Conservation (phyloP, 1,140 invertebrate species). For the Wasmannia auropunctata region DNA sequence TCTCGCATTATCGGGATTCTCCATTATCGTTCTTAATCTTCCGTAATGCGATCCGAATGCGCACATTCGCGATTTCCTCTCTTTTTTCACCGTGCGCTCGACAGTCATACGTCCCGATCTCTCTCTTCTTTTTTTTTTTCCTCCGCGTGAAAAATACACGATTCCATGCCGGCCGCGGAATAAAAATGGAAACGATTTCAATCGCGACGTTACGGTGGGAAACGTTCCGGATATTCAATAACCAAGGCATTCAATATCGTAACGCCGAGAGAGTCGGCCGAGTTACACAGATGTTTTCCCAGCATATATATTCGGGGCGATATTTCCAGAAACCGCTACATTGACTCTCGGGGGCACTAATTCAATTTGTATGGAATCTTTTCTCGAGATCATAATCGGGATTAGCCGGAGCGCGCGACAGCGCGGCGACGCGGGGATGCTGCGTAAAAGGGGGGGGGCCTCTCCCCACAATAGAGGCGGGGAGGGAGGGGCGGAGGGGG, state of each 20-base stretch:
- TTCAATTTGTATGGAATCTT: slow-evolving; percentile 56
- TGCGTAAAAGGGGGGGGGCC: background rate
- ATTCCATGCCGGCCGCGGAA: background rate
- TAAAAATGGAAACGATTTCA: slow-evolving; percentile 32
- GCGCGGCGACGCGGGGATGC: slow-evolving; percentile 14
- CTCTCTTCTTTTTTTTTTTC: background rate
- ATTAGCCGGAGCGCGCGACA: slow-evolving; percentile 35
- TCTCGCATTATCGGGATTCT: slow-evolving; percentile 50
- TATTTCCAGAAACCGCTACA: slow-evolving; percentile 39
- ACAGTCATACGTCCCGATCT: background rate
- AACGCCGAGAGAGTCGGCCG: background rate
- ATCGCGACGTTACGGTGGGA: slow-evolving; percentile 11
- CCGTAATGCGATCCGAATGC: slow-evolving; percentile 1
- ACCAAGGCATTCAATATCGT: slow-evolving; percentile 12
- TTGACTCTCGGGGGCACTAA: slow-evolving; percentile 40
- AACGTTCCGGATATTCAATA: slow-evolving; percentile 19
- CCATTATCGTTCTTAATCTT: slow-evolving; percentile 58
- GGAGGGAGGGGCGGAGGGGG: background rate
- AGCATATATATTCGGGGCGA: background rate
- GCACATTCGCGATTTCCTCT: slow-evolving; percentile 2
- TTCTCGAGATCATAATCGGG: slow-evolving; percentile 56
- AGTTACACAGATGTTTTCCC: slow-evolving; percentile 38
- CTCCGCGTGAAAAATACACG: background rate
- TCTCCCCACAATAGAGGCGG: background rate
- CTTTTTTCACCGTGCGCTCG: too few species aligned